These are phyloP conservation scores for Cheumatopsyche charites DNA, from an alignment of 1,140 invertebrate genomes.

Conservation along the genomic window DNA sequence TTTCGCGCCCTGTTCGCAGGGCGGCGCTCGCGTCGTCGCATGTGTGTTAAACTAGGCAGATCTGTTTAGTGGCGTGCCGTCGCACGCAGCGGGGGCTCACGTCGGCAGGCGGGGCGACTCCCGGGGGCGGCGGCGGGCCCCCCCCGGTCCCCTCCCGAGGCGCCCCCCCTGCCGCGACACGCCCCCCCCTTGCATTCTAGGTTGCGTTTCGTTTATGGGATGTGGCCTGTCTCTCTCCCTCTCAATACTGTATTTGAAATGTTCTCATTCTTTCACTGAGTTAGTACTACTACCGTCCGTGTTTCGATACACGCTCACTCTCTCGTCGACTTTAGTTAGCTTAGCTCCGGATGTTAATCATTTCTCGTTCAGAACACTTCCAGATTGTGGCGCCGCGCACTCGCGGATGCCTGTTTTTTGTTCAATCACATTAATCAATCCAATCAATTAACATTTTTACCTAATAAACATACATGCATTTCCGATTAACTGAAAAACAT, in stretches of 20 bases:
- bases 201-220: no score
- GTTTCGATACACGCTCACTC: slow-evolving; percentile 1
- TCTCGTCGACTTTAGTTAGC: slow-evolving; percentile 47
- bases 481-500: no score
- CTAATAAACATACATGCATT: no score
- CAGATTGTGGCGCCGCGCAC: slow-evolving; percentile 48
- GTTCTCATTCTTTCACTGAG: no score
- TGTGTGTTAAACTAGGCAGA: slow-evolving; percentile 43
- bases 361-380: slow-evolving; percentile 48
- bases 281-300: no score
- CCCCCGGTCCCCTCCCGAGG: slow-evolving; percentile 41
- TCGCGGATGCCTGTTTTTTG: slow-evolving; percentile 49
- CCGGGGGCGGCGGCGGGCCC: slow-evolving; percentile 39
- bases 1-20: background rate
- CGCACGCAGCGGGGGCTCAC: slow-evolving; percentile 33
- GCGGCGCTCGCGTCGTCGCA: no score
- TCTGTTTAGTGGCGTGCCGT: slow-evolving; percentile 48
- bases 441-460: no score
- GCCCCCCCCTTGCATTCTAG: slow-evolving; percentile 40
- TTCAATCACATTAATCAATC: background rate
- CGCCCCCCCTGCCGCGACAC: slow-evolving; percentile 38
- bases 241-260: background rate
- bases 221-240: slow-evolving; percentile 40
- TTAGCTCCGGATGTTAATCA: slow-evolving; percentile 49
- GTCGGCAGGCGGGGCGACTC: slow-evolving; percentile 39